Base-by-base conservation (phyloP, 2,888 invertebrate genomes). In the Drosophila greeni region DNA sequence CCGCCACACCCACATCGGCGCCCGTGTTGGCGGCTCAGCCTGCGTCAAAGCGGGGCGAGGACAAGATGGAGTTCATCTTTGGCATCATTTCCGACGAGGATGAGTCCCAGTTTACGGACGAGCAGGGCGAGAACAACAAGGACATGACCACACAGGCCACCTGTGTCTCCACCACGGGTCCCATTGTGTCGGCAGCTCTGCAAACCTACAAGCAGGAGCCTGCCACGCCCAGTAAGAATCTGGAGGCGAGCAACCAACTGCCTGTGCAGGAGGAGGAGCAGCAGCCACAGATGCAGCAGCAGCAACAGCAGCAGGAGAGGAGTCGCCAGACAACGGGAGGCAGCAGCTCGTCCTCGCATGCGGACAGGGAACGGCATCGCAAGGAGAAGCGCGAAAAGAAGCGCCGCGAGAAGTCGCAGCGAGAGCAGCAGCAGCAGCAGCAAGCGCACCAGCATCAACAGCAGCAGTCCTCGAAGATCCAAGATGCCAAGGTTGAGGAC, bases 61-160 rank as follows among this genome's bases (percentile, higher is more conserved):
- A 93, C 26, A 94, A 95, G 88, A 94, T 95, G 94, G 95, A 95
- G 87, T 95, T 95, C 76, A 95, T 96, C 67, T 96, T 96, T 88
- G 96, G 95, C 0, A 94, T 95, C 12, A 90, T 95, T 66, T 95
- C 96, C 1, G 96, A 95, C 82, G 94, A 95, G 76, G 87, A 89
- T 36, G 89, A 88, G 33, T 83, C 86, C 1, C 87, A 86, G 29
- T 66, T 86, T 11, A 84, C 87, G 0, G 86, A 86, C 24, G 84
- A 82, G 26, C 76, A 62, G 23, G 39, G 51, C 1, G 80, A 82
- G 9, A 84, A 77, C 23, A 68, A 33, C n/a, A 84, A 86, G 11
- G 71, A 72, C 9, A 58, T 70, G 20, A n/a, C 33, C n/a, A 23
- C 37, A 14, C 39, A 23, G 5, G 43, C 37, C 7, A 47, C 29